A percentile compares a stretch with the other conserved stretches of the same genome.
Conservation (phyloP, 2,113 vertebrate species). For the Ochotona princeps region DNA sequence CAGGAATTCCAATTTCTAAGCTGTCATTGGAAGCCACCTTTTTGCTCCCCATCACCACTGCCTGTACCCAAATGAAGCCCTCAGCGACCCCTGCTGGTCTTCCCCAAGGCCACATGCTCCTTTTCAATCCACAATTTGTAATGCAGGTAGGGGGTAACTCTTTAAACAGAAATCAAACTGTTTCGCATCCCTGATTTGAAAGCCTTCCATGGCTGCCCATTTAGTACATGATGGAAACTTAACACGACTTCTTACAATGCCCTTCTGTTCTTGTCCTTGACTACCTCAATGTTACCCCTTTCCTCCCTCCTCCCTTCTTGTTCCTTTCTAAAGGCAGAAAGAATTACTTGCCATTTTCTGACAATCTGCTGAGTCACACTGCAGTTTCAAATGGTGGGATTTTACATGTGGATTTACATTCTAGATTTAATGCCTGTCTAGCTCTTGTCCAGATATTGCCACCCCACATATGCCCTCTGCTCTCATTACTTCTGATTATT, state of each 20-base stretch:
- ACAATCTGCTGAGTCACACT: not conserved
- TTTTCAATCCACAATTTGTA: not conserved
- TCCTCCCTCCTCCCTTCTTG: not conserved
- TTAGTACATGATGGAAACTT: not conserved
- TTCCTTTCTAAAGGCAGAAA: not conserved
- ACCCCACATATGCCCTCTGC: not conserved
- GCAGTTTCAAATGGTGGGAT: not conserved
- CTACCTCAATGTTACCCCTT: not conserved
- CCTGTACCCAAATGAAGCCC: not conserved
- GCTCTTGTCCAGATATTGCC: not conserved
- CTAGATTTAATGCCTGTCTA: not conserved
- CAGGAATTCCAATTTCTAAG: not conserved
- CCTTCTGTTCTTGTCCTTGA: not conserved
- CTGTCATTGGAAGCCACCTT: not conserved
- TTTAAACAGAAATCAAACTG: constrained; percentile 18
- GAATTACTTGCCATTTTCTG: not conserved
- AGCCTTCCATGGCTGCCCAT: no score
- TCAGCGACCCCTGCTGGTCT: not conserved
- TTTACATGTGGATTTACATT: not conserved
- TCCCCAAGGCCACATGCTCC: not conserved
- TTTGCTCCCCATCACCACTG: not conserved
- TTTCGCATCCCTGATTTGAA: not conserved
- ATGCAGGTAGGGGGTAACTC: not conserved
- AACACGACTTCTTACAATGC: not conserved
- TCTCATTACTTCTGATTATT: not conserved